Base-by-base conservation (phyloP, 30 jellyfish, hydroid and myxozoan species). In the Nemopilema nomurai region DNA sequence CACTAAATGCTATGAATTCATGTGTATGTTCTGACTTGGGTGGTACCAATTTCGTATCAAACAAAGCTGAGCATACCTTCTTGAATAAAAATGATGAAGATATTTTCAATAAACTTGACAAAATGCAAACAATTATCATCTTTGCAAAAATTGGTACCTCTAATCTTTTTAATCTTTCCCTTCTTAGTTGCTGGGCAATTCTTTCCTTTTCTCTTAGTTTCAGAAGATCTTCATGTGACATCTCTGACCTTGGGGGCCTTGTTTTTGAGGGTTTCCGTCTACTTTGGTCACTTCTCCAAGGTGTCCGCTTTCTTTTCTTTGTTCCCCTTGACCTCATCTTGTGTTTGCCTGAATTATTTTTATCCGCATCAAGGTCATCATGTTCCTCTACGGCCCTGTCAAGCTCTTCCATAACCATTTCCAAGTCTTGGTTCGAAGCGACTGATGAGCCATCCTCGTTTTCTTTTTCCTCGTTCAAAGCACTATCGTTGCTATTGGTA, bases 191-290 rank as follows among this genome's bases (percentile, higher is more conserved):
- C 70, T 92, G 98, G 33, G 98, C 98, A 20, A 77, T 77, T 53
- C 98, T 77, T 71, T 92, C 98, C 69, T 91, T 87, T 57, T 92
- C 98, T 41, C 98, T 77, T 41, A 92, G 73, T 74, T 75, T 92
- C 68, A 80, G 64, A 28, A 92, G 84, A 22, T 92, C 95, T 13
- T 92, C 96, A 18, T 92, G 90, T 0, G 96, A 85, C 96, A 92
- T 86, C 89, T 92, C 98, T 1, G 96, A 74, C 51, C 98, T 75
- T 69, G 91, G 78, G 20, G 83, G 90, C 41, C 91, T 85, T 19
- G 92, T 77, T 19, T 83, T 67, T 51, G 51, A 77, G 51, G 78
- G 71, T 51, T 85, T 80, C 51, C 69, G 62, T 66, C 70, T 41
- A 49, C 51, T 51, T 26, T 74, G 62, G 28, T 85, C 88, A 49